Conservation (phyloP, 2,797 vertebrate species). For the Stomatorhinus walkeri region DNA sequence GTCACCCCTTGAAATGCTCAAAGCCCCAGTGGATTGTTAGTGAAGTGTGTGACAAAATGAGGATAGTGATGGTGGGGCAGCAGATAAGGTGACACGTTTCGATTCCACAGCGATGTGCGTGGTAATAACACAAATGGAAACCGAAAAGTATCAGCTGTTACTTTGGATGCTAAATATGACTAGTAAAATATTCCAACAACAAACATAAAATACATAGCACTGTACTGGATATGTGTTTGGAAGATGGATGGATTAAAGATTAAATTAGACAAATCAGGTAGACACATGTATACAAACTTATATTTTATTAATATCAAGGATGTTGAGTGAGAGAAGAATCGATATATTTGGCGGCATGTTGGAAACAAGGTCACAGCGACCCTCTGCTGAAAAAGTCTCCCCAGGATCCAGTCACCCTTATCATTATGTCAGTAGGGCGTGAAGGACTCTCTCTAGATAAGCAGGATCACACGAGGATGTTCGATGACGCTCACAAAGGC, state of each 20-base stretch:
- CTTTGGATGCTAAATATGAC: not conserved
- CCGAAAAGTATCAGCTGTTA: not conserved
- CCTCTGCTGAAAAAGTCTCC: not conserved
- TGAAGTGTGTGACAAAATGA: not conserved
- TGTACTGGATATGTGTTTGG: not conserved
- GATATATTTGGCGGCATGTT: not conserved
- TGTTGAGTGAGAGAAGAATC: not conserved
- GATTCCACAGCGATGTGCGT: not conserved
- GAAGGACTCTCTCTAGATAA: slow-evolving; percentile 6
- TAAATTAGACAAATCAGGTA: not conserved
- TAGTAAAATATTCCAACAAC: not conserved
- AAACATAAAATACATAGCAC: not conserved
- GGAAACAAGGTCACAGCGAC: not conserved
- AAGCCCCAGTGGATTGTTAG: not conserved
- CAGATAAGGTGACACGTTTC: not conserved
- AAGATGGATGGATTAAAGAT: not conserved
- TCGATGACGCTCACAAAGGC: not conserved
- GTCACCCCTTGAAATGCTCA: not conserved
- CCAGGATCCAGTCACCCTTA: not conserved
- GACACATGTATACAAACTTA: not conserved
- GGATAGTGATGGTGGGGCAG: not conserved
- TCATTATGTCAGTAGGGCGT: not conserved
- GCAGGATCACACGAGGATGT: not conserved
- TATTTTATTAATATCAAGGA: slow-evolving; percentile 1
- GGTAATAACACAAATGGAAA: not conserved